Percentiles rank a stretch among this genome's conserved stretches.
These are phyloP conservation scores for Thalassaphorura encarpata DNA, from an alignment of 1,140 invertebrate genomes.

Conservation along the genomic window DNA sequence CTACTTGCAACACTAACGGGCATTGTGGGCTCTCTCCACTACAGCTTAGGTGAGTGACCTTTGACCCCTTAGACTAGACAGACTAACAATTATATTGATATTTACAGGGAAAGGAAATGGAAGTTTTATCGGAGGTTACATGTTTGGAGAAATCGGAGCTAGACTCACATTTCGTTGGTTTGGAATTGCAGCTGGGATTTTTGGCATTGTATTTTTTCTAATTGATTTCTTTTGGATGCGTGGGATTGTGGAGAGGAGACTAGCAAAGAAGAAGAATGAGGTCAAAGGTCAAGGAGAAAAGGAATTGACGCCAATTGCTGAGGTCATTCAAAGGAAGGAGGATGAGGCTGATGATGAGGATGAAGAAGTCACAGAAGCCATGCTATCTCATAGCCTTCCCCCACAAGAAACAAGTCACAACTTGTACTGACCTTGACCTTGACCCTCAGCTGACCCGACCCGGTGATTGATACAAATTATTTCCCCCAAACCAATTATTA, in stretches of 20 bases:
- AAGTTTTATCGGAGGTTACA: slow-evolving; percentile 64
- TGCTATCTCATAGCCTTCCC: too few species aligned
- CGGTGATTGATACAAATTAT: too few species aligned
- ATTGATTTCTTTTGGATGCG: slow-evolving; percentile 60
- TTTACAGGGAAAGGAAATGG: slow-evolving; percentile 59
- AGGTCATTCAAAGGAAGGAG: too few species aligned
- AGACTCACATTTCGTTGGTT: slow-evolving; percentile 62
- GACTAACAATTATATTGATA: slow-evolving; percentile 1
- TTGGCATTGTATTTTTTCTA: slow-evolving; percentile 56
- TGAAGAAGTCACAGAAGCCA: too few species aligned
- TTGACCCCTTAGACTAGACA: slow-evolving; percentile 1
- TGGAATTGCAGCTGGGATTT: slow-evolving; percentile 55
- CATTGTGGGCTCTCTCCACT: slow-evolving; percentile 70
- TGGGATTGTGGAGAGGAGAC: slow-evolving; percentile 36
- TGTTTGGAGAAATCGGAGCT: slow-evolving; percentile 60
- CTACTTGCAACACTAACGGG: slow-evolving; percentile 54
- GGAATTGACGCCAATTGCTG: too few species aligned
- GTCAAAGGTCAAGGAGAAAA: neutral
- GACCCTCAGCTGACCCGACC: too few species aligned
- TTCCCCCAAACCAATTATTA: too few species aligned
- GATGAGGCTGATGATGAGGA: too few species aligned
- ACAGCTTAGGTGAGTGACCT: slow-evolving; percentile 54
- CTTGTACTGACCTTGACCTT: too few species aligned
- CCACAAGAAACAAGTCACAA: too few species aligned
- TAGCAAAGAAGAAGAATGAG: neutral